Percentiles rank a stretch among this genome's conserved stretches.
Evolutionary conservation across 2,888 invertebrate genomes (phyloP).

Genomic region (Hydrotaea diabolus): DNA sequence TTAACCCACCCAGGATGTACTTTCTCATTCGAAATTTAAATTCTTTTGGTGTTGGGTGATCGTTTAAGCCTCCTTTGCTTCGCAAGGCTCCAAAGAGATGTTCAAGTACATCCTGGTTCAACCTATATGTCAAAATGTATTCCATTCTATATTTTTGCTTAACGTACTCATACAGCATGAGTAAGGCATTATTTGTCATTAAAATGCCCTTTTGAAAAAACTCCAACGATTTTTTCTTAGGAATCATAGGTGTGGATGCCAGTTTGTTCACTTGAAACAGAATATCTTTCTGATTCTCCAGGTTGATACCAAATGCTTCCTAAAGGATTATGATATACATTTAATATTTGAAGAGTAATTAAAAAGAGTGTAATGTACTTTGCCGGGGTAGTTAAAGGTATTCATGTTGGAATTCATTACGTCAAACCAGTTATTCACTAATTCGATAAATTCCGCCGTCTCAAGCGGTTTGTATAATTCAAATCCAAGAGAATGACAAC

Average conservation of each 20-base stretch:
- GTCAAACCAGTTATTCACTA: constrained; percentile 67
- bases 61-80: constrained; percentile 52
- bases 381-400: constrained; percentile 19
- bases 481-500: constrained; percentile 34
- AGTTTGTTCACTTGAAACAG: constrained; percentile 38
- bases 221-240: constrained; percentile 35
- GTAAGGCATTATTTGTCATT: constrained; percentile 47
- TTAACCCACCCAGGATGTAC: constrained; percentile 36
- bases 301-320: constrained; percentile 27
- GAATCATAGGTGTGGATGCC: constrained; percentile 24
- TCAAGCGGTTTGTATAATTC: constrained; percentile 51
- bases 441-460: no score
- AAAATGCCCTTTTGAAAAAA: constrained; percentile 57
- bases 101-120: constrained; percentile 1
- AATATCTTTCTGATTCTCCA: not conserved
- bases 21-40: constrained; percentile 44
- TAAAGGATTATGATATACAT: not conserved
- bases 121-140: constrained; percentile 5
- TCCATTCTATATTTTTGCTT: constrained; percentile 6
- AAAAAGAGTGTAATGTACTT: no score
- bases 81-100: constrained; percentile 43
- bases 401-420: constrained; percentile 54
- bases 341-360: no score
- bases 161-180: not conserved
- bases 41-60: constrained; percentile 49